Base-by-base conservation (phyloP, 2,113 vertebrate genomes). In the Cavia porcellus region DNA sequence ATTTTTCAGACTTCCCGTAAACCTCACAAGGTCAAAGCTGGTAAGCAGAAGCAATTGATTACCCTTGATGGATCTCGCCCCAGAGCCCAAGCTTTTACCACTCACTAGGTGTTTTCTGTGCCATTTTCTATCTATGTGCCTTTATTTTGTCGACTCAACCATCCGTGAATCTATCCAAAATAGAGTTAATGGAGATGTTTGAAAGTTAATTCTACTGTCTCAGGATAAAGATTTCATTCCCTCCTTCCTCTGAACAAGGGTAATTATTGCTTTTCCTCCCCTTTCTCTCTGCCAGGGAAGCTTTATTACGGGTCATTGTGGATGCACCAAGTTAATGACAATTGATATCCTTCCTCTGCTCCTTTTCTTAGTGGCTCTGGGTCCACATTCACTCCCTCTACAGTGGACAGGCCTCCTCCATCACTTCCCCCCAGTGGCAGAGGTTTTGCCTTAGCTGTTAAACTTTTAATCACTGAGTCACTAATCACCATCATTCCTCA, bases 401-500 rank as follows among this genome's bases (percentile, higher is more conserved):
- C 82, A 88, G 57, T 97, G 97, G 92, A 94, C 95, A 86, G 17
- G 4, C 94, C 92, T 94, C 90, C 92, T 98, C 98, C 90, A 97
- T 98, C 97, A 98, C 95, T 93, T 57, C 90, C 92, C 72, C 90
- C 81, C 45, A 45, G 80, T 62, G 32, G 95, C 92, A 0, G 35
- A 95, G 98, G 75, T 96, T 97, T 97, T 97, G 13, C 87, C 92
- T 97, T 45, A 3, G 82, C 96, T 94, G 64, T 95, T 95, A 98
- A 98, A 98, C 97, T 98, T 98, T 97, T 98, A 98, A 98, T 98
- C 96, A 97, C 96, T 81, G 80, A 97, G 97, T 96, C 93, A 94
- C 96, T 98, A 97, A 98, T 98, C 94, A 96, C 7, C 7, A 84
- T 94, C 90, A 98, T 98, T 98, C 92, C 98, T 99, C 98, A 97